Conservation (phyloP, 2,797 vertebrate genomes). For the Silurus lanzhouensis region DNA sequence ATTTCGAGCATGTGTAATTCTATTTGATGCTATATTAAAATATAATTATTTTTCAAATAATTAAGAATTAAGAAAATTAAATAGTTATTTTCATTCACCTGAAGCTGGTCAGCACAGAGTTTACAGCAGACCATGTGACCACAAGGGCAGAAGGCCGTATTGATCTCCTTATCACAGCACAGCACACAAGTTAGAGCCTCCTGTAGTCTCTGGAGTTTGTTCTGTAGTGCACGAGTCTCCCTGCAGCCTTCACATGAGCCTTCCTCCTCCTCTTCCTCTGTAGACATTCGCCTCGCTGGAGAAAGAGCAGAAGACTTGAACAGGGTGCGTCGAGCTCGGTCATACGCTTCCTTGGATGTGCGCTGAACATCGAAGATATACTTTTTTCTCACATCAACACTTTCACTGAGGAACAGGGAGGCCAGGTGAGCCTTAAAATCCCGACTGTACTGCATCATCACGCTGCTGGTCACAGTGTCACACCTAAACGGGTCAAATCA, state of each 20-base stretch:
- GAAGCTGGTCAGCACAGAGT: background rate
- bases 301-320: background rate
- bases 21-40: background rate
- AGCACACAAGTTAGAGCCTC: conserved; percentile 2
- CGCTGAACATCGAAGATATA: conserved; percentile 85
- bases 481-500: background rate
- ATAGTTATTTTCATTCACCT: background rate
- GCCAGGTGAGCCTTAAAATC: conserved; percentile 97
- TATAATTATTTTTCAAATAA: background rate
- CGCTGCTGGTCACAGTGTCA: conserved; percentile 69
- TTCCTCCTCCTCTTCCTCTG: background rate
- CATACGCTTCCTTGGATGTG: conserved; percentile 86
- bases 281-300: background rate
- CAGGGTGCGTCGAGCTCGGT: conserved; percentile 77
- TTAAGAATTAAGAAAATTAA: no score
- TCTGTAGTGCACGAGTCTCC: background rate
- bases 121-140: conserved; percentile 76
- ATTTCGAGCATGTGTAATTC: background rate
- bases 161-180: conserved; percentile 35
- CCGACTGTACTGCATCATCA: conserved; percentile 99
- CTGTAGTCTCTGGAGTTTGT: background rate
- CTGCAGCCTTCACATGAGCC: background rate
- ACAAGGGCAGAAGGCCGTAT: conserved; percentile 84
- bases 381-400: conserved; percentile 85
- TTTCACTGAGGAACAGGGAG: conserved; percentile 94